These are phyloP conservation scores for Isichthys henryi DNA, from an alignment of 2,113 vertebrate species.

Conservation along the genomic window DNA sequence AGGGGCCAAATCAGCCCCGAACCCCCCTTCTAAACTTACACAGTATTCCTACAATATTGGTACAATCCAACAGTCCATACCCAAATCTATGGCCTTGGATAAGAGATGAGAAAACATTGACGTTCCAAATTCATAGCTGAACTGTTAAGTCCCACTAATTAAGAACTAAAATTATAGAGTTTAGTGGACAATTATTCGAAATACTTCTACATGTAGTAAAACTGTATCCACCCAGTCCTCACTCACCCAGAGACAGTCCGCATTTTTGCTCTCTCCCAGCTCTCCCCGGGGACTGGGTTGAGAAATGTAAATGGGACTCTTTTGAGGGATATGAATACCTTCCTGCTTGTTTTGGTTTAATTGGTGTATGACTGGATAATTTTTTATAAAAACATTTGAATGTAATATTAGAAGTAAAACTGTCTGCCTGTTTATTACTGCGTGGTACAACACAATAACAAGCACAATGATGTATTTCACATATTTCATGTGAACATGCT, in stretches of 20 bases:
- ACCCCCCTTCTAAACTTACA: neutral
- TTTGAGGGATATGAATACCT: neutral
- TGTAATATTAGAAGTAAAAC: neutral
- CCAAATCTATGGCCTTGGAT: neutral
- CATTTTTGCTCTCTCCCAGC: neutral
- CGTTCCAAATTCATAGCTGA: neutral
- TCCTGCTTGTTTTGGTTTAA: neutral
- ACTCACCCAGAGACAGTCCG: neutral
- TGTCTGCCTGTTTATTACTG: neutral
- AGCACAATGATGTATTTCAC: neutral
- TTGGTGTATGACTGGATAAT: neutral
- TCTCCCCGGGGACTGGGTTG: neutral
- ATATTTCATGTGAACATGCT: neutral
- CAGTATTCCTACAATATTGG: neutral
- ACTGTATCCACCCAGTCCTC: neutral
- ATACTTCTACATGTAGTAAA: neutral
- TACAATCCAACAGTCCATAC: neutral
- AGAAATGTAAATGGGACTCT: neutral
- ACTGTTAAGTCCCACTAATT: neutral
- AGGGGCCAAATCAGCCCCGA: no score
- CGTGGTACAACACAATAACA: neutral
- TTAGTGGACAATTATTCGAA: neutral
- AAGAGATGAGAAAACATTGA: neutral
- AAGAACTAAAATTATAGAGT: neutral
- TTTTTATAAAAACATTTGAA: neutral